Percentiles rank a stretch among this genome's conserved stretches.
These are phyloP conservation scores for Moxostoma hubbsi DNA, from an alignment of 2,797 vertebrate species.

Conservation along the genomic window DNA sequence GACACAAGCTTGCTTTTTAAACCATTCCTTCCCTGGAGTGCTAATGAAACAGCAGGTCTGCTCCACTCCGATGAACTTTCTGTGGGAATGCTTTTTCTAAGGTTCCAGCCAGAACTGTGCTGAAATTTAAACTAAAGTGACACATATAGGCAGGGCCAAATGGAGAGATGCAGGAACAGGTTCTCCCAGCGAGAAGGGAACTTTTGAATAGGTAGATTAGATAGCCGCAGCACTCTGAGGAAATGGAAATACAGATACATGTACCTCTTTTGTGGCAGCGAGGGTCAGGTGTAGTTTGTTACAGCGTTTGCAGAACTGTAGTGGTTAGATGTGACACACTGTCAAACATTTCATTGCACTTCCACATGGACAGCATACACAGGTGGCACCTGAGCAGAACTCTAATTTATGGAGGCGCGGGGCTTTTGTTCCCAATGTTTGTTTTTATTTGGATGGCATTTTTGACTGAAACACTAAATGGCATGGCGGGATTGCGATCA, in stretches of 20 bases:
- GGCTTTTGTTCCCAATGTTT: conserved; percentile 46
- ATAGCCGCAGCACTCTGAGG: conserved; percentile 72
- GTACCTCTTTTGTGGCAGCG: conserved; percentile 63
- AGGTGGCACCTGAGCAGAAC: conserved; percentile 65
- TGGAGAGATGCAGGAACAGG: conserved; percentile 63
- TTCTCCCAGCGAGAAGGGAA: conserved; percentile 68
- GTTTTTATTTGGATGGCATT: conserved; percentile 50
- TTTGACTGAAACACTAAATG: conserved; percentile 38
- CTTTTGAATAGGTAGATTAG: conserved; percentile 77
- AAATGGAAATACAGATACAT: conserved; percentile 72
- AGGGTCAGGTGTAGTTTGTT: conserved; percentile 67
- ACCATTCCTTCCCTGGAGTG: conserved; percentile 60
- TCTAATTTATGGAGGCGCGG: conserved; percentile 65
- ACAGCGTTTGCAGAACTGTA: conserved; percentile 55
- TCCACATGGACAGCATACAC: conserved; percentile 66
- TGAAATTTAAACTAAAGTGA: conserved; percentile 79
- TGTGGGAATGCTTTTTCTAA: conserved; percentile 58
- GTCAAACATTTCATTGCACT: conserved; percentile 70
- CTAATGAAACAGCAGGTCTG: conserved; percentile 72
- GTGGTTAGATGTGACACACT: conserved; percentile 67
- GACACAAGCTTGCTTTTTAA: conserved; percentile 59
- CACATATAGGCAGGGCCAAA: conserved; percentile 72
- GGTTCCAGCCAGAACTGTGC: conserved; percentile 63
- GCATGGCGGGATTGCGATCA: conserved; percentile 35
- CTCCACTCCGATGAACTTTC: conserved; percentile 61